Conservation (phyloP, 2,797 vertebrate species). For the Crax fasciolata region DNA sequence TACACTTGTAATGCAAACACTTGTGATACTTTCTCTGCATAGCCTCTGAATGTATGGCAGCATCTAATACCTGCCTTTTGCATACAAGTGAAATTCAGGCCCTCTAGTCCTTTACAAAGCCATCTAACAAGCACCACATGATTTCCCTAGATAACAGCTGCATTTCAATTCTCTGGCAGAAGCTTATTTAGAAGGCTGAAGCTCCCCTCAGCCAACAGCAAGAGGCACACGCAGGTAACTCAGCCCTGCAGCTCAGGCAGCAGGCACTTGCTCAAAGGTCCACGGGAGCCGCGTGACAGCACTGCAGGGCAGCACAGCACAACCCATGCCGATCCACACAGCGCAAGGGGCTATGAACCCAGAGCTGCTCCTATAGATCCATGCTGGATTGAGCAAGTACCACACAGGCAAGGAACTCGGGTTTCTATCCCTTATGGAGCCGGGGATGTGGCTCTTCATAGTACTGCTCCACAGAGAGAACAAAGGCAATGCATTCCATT, state of each 20-base stretch:
- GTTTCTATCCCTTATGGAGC: not conserved
- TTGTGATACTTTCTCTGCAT: not conserved
- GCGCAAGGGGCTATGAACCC: not conserved
- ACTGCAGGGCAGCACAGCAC: not conserved
- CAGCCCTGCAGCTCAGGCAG: not conserved
- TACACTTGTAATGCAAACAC: not conserved
- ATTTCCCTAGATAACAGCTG: not conserved
- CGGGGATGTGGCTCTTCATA: not conserved
- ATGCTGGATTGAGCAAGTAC: not conserved
- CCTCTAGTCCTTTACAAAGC: not conserved
- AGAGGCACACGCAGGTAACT: not conserved
- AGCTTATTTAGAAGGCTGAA: not conserved
- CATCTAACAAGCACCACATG: not conserved
- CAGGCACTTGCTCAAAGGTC: fast-evolving
- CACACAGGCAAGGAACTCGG: not conserved
- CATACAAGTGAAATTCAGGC: not conserved
- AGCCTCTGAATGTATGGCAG: not conserved
- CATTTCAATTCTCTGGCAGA: not conserved
- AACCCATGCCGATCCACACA: not conserved
- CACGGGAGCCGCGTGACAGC: fast-evolving
- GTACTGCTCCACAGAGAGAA: no score
- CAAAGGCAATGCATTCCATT: no score
- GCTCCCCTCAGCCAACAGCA: fast-evolving
- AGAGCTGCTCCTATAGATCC: not conserved
- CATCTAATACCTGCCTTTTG: not conserved